Evolutionary conservation across 2,113 vertebrate genomes (phyloP), one percentile per base, ranked within the genome.

Genomic region (Circaetus gallicus): DNA sequence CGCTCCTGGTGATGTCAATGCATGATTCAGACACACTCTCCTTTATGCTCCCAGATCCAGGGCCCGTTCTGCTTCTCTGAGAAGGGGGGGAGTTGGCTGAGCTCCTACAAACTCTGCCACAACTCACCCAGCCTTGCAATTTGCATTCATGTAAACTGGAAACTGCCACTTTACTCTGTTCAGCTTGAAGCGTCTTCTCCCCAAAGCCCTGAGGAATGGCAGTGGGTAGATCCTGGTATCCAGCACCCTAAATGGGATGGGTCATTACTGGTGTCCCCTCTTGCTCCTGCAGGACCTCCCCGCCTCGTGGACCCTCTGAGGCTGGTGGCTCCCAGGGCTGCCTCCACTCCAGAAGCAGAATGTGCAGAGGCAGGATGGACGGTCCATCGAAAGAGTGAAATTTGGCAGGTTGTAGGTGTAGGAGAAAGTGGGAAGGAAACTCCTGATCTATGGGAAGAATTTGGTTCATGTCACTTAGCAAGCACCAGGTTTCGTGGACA

Each of bases 1-100:
- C 0, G 7, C 82, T 95, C 47, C n/a, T 0, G 2, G 21, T 96
- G 87, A 93, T 95, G 83, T 95, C 97, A 94, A 13, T 59, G 88
- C 59, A 10, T 92, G 89, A 95, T 86, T 96, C 91, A 95, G 74
- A 89, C n/a, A 50, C n/a, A 2, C 45, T 78, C 78, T 53, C 71
- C 82, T 87, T 85, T 78, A 36, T 40, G 58, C 16, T 78, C 47
- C 66, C 62, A 43, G 43, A 94, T 47, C 47, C 66, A 82, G 36
- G 73, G 38, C n/a, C 56, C 0, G 0, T 53, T 90, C 78, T 32
- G 32, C 74, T 56, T 42, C 88, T 59, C 77, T 20, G 49, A 66
- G 61, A 71, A 61, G 56, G 49, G n/a, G 20, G 22, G 38, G 29
- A 55, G 17, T 11, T 80, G 49, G 21, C 66, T 43, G 16, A 88